Conservation (phyloP, 2,888 invertebrate species). For the Lasioglossum figueresi region DNA sequence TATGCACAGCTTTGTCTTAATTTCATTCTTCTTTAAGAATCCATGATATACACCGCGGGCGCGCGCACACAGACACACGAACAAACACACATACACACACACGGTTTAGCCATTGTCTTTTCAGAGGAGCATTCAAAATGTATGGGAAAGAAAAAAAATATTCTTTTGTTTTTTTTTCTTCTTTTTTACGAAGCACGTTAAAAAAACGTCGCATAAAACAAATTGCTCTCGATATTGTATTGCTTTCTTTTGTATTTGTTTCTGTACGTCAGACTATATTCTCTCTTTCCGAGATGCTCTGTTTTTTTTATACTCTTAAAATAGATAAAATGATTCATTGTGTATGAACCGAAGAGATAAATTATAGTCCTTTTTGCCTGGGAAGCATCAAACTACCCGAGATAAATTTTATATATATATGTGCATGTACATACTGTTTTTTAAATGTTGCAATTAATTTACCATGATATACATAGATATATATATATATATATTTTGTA, state of each 20-base stretch:
- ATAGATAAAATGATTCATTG: slow-evolving; percentile 4
- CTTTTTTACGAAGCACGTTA: slow-evolving; percentile 30
- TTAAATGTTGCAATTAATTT: slow-evolving; percentile 49
- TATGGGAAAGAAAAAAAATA: not conserved
- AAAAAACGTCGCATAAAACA: slow-evolving; percentile 4
- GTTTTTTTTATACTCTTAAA: slow-evolving; percentile 19
- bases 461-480: not conserved
- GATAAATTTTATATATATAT: too few relatives aligned
- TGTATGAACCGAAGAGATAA: slow-evolving; percentile 55
- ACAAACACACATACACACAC: not conserved
- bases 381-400: too few relatives aligned
- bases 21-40: slow-evolving; percentile 75
- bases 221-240: slow-evolving; percentile 31
- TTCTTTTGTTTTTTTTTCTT: not conserved
- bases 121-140: slow-evolving; percentile 29
- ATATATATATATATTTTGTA: not conserved
- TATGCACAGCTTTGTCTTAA: slow-evolving; percentile 71
- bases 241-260: slow-evolving; percentile 40
- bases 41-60: slow-evolving; percentile 60
- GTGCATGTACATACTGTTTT: slow-evolving; percentile 74
- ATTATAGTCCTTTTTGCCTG: too few relatives aligned
- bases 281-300: slow-evolving; percentile 37
- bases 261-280: slow-evolving; percentile 48
- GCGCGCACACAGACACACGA: not conserved
- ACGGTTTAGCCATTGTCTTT: slow-evolving; percentile 2